Evolutionary conservation across 1,140 invertebrate species (phyloP).

Genomic region (Drosophila tristis): DNA sequence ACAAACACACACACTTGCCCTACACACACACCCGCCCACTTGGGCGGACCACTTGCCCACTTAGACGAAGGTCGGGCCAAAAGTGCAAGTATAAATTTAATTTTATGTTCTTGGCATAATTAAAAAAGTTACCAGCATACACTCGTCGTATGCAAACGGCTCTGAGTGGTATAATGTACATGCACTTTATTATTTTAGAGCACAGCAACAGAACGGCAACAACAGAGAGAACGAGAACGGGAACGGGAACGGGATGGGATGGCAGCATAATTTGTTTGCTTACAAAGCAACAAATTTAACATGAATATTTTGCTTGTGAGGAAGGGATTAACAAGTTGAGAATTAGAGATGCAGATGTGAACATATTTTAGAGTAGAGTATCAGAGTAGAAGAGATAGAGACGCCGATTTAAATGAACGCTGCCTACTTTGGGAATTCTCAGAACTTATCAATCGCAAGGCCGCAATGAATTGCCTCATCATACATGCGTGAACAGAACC

Average conservation of each 20-base stretch:
- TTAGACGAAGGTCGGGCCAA: constrained; percentile 44
- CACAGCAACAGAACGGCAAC: background rate
- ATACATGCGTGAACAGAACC: too few relatives aligned
- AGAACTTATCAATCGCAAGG: background rate
- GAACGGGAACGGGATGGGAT: background rate
- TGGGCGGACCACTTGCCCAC: constrained; percentile 15
- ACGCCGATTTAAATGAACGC: background rate
- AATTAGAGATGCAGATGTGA: background rate
- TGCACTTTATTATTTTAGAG: constrained; percentile 6
- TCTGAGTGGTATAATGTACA: constrained; percentile 24
- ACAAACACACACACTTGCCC: background rate
- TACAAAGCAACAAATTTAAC: constrained; percentile 2
- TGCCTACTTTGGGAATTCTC: background rate
- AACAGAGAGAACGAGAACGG: background rate
- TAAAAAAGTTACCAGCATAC: constrained; percentile 55
- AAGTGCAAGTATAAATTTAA: constrained; percentile 42
- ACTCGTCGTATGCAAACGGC: constrained; percentile 28
- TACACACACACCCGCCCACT: background rate
- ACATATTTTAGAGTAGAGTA: background rate
- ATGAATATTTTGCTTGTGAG: background rate
- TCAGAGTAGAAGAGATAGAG: background rate
- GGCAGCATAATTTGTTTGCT: constrained; percentile 7
- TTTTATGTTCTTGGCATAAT: constrained; percentile 59
- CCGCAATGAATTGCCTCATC: background rate
- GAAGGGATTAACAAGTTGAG: background rate